Evolutionary conservation across 1,140 invertebrate genomes (phyloP).

Genomic region (Drosophila hydei): DNA sequence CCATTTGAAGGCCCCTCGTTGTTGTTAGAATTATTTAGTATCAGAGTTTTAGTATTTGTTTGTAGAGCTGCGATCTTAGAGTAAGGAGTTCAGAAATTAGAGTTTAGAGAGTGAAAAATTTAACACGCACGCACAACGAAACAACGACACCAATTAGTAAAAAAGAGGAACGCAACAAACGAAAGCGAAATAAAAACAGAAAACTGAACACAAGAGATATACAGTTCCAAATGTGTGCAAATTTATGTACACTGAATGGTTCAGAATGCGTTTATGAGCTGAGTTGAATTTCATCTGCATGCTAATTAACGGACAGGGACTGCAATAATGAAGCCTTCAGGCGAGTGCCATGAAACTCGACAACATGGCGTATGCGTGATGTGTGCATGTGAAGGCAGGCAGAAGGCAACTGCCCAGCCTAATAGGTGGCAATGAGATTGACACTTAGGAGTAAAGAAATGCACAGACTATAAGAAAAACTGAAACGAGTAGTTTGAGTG

Average conservation of each 20-base stretch:
- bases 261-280: conserved; percentile 11
- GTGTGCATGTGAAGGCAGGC: conserved; percentile 17
- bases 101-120: conserved; percentile 74
- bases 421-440: conserved; percentile 25
- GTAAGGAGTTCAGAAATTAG: conserved; percentile 36
- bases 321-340: conserved; percentile 50
- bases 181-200: conserved; percentile 22
- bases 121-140: conserved; percentile 74
- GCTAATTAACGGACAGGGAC: conserved; percentile 66
- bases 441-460: conserved; percentile 34
- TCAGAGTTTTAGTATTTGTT: conserved; percentile 25
- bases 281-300: conserved; percentile 28
- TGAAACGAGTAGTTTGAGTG: conserved; percentile 18
- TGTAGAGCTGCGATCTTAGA: conserved; percentile 44
- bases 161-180: conserved; percentile 30
- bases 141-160: conserved; percentile 77
- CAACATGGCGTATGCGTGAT: conserved; percentile 41
- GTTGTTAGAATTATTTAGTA: conserved; percentile 12
- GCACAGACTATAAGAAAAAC: conserved; percentile 38
- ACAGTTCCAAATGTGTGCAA: conserved; percentile 42
- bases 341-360: conserved; percentile 11
- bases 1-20: conserved; percentile 3
- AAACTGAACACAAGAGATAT: conserved; percentile 49
- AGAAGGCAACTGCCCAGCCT: neutral
- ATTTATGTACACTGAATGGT: conserved; percentile 33